These are phyloP conservation scores for Falco naumanni DNA, from an alignment of 2,797 vertebrate genomes.

Conservation along the genomic window DNA sequence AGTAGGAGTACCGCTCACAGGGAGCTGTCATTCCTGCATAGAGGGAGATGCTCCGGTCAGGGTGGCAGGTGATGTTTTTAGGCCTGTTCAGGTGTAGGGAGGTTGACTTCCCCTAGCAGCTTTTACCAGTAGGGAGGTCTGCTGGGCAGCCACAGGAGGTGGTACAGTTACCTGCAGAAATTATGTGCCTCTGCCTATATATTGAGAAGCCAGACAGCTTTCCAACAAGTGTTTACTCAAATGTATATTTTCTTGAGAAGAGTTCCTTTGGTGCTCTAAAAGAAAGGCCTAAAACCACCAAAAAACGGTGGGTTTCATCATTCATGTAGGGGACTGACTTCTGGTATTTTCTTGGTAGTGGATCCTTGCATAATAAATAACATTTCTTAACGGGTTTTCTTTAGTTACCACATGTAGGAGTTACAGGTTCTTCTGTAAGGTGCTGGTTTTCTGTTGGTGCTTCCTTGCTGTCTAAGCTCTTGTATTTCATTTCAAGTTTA, in stretches of 20 bases:
- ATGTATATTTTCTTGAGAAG: background rate
- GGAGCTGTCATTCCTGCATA: background rate
- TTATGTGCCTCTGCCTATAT: background rate
- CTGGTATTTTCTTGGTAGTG: background rate
- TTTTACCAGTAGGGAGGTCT: background rate
- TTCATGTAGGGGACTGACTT: background rate
- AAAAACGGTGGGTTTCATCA: background rate
- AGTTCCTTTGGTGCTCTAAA: background rate
- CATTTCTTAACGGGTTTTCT: background rate
- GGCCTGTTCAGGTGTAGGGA: background rate
- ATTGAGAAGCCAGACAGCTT: background rate
- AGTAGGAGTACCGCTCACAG: background rate
- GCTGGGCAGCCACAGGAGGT: background rate
- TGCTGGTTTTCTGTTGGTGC: background rate
- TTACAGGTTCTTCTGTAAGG: background rate
- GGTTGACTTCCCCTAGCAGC: background rate
- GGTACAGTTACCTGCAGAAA: background rate
- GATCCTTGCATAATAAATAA: background rate
- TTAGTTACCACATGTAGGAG: background rate
- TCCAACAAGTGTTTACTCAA: background rate
- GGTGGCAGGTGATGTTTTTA: background rate
- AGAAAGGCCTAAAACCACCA: background rate
- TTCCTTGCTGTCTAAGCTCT: background rate
- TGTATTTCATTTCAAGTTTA: background rate
- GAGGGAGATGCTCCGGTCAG: background rate